A percentile compares a stretch with the other conserved stretches of the same genome.
phyloP scores from a whole-genome alignment of 2,113 vertebrate species.

The Gopherus evgoodei region DNA sequence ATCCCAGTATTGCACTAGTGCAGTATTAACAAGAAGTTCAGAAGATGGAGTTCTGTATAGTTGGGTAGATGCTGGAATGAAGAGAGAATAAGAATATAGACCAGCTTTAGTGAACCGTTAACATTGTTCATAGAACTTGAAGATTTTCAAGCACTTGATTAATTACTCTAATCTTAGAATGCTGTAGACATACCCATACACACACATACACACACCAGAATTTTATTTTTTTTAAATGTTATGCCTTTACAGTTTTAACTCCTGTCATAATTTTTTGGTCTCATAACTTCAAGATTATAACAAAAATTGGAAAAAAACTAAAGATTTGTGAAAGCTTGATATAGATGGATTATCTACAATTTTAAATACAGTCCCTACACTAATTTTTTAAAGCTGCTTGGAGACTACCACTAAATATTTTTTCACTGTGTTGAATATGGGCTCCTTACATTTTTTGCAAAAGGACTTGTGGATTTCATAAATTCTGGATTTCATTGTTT shows the following conservation, averaged over 20 bases:
- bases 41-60: neutral
- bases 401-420: neutral
- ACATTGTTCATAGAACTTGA: neutral
- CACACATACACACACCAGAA: too few relatives aligned
- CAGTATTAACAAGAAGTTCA: neutral
- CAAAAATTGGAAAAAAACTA: neutral
- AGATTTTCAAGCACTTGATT: too few relatives aligned
- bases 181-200: too few relatives aligned
- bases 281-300: neutral
- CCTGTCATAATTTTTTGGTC: neutral
- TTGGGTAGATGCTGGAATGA: neutral
- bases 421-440: neutral
- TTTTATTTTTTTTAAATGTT: neutral
- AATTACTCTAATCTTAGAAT: too few relatives aligned
- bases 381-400: neutral
- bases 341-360: neutral
- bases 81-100: neutral
- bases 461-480: neutral
- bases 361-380: neutral
- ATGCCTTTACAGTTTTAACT: neutral
- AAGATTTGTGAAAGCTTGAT: neutral
- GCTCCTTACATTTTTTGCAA: neutral
- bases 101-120: neutral
- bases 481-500: neutral
- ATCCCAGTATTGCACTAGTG: fast-evolving